Base-by-base conservation (phyloP, 2,113 vertebrate genomes). In the Arvicanthis niloticus region DNA sequence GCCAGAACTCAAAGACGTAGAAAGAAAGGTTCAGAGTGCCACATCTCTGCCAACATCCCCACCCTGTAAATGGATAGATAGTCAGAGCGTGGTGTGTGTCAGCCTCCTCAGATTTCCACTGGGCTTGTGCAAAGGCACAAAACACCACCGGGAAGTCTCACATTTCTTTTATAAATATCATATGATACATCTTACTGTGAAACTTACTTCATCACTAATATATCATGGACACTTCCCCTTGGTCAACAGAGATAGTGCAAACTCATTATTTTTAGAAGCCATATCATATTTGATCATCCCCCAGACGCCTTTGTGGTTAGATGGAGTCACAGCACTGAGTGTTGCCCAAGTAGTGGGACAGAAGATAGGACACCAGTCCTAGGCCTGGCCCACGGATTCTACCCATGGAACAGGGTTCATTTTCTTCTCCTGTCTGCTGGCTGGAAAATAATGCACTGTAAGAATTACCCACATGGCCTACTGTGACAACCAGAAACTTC, bases 91-190 rank as follows among this genome's bases (percentile, higher is more conserved):
- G 4, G 1, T 42, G 15, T 12, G 0, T n/a, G 3, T 29, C 40
- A 51, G 78, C 21, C 62, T 62, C 53, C 73, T 42, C 24, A 0
- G 29, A 5, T 4, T 81, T 91, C 85, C 37, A 17, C 72, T 19
- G 72, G 77, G 67, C 80, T 45, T 68, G 40, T 65, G 42, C 56
- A 40, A 93, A 92, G 40, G 60, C 10, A 58, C 1, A 17, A 7
- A 67, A 53, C 3, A 29, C 22, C 86, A 4, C 58, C 5, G 4
- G 24, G 34, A 58, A 56, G 67, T 60, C 76, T 70, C 51, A 67
- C 31, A 29, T 85, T 90, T 51, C 67, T 93, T 88, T 85, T 72
- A 37, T 78, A 92, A 91, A 62, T 90, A 81, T 91, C 48, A 81
- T 6, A 15, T 10, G n/a, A 68, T 26, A 26, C 42, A 40, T 40